Conservation (phyloP, 2,888 invertebrate species). For the Girardia tigrina region DNA sequence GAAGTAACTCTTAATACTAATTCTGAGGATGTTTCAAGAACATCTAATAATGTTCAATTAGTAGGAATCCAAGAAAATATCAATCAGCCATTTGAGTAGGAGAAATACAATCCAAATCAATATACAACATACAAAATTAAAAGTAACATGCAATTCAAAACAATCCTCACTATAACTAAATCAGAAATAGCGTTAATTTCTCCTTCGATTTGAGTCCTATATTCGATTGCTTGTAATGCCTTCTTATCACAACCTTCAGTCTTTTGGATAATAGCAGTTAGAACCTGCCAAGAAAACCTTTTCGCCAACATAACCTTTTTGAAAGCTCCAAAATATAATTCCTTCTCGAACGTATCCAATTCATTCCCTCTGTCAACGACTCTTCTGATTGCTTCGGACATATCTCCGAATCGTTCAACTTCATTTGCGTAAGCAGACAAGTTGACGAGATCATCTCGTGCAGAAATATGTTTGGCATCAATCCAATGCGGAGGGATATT, state of each 20-base stretch:
- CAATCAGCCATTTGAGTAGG: no score
- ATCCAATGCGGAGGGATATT: not conserved
- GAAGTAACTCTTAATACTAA: no score
- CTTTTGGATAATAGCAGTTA: not conserved
- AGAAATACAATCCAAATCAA: no score
- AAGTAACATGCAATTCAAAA: no score
- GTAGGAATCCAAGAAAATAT: no score
- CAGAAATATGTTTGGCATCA: not conserved
- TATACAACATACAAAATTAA: no score
- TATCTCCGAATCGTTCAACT: not conserved
- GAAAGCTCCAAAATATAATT: not conserved
- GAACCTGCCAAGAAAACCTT: constrained; percentile 3
- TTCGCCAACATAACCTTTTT: constrained; percentile 6
- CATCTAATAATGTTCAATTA: no score
- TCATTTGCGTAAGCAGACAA: not conserved
- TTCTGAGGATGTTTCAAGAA: no score
- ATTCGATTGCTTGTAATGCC: not conserved
- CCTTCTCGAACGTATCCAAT: not conserved
- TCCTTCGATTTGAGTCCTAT: not conserved
- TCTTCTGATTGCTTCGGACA: not conserved
- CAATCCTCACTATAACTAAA: not conserved
- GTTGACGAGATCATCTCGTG: not conserved
- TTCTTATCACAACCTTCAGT: constrained; percentile 13
- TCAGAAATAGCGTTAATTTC: not conserved
- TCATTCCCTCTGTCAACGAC: constrained; percentile 2